phyloP scores from a whole-genome alignment of 2,888 invertebrate species.

The Ametastegia equiseti region DNA sequence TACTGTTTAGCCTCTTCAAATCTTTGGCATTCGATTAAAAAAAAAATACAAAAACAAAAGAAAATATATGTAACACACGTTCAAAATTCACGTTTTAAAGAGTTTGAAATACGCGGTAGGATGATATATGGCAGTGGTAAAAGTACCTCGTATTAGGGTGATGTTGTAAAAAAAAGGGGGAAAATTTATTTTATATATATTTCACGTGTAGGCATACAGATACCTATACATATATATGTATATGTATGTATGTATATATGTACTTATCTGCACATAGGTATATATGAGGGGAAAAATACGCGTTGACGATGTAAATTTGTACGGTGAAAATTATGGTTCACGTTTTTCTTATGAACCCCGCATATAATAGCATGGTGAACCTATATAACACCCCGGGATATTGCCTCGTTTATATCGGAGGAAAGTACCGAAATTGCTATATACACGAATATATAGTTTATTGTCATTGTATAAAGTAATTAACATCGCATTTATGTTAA shows the following conservation, averaged over 20 bases:
- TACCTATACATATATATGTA: background rate
- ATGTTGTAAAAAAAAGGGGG: background rate
- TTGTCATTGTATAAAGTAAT: background rate
- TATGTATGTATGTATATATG: background rate
- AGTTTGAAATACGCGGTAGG: background rate
- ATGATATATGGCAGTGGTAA: background rate
- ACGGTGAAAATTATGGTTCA: background rate
- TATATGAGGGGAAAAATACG: background rate
- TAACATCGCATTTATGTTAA: constrained; percentile 20
- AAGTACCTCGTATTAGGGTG: background rate
- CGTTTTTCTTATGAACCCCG: background rate
- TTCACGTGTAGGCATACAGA: too few species aligned
- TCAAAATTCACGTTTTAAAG: background rate
- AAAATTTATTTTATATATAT: background rate
- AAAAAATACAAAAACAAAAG: too few species aligned
- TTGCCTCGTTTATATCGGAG: background rate
- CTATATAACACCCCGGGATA: background rate
- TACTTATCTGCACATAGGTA: background rate
- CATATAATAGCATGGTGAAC: background rate
- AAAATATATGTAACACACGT: too few species aligned
- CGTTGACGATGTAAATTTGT: background rate
- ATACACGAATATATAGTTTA: background rate
- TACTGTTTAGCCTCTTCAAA: background rate
- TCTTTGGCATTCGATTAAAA: background rate
- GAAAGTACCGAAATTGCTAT: background rate